Evolutionary conservation across 2,113 vertebrate genomes (phyloP), one percentile per base, ranked within the genome.

Genomic region (Eira barbara): DNA sequence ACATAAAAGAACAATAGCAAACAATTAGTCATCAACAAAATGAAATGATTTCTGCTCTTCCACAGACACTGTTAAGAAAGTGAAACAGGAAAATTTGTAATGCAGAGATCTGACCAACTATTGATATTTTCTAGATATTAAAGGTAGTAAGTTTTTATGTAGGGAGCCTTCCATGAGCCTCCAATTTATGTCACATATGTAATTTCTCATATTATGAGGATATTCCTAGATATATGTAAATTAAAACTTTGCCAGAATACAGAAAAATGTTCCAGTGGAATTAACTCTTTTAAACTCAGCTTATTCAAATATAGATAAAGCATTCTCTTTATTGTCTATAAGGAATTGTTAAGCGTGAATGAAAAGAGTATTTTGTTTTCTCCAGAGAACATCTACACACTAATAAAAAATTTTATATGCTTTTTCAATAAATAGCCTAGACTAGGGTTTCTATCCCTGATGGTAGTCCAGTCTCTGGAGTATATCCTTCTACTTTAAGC

Each of bases 351-450:
- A 97, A 97, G 55, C 15, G 52, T 94, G 55, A 97, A 89, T 90
- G 74, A 94, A 83, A 97, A 42, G 90, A 95, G 14, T 67, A 83
- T 89, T 96, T 95, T 92, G 73, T 98, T 93, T 96, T 96, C 87
- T 88, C 94, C 45, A 65, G 84, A 80, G 90, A 96, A 71, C 25
- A 92, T 92, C 45, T 96, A 87, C 67, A 87, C 96, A 94, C 95
- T 95, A 96, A 96, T 94, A 82, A 78, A 98, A 96, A 83, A 5
- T 39, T 92, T 90, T 96, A 97, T 96, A 92, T 92, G 83, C 25
- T 42, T 95, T 96, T 95, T 76, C 55, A 96, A 93, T 93, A 47
- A 94, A 74, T 89, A 85, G 27, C 89, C 81, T 97, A 73, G 96
- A 97, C 94, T 96, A 97, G 36, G 0, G 29, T 89, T 84, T 97